Evolutionary conservation across 2,888 invertebrate species (phyloP).

Genomic region (Eupithecia dodoneata): DNA sequence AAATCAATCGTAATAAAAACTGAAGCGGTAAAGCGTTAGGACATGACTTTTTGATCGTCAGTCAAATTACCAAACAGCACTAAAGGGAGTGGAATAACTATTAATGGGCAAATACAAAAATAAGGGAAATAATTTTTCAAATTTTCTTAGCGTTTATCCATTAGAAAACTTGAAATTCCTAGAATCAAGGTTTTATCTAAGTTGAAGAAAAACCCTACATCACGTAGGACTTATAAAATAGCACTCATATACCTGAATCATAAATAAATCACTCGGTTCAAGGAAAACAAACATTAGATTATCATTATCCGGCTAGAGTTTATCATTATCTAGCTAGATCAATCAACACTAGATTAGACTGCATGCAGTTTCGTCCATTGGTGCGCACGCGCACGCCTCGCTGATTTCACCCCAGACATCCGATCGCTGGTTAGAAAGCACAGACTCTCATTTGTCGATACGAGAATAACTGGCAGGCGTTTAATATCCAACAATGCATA

Average conservation of each 20-base stretch:
- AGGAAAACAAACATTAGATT: not conserved
- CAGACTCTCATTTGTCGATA: constrained; percentile 73
- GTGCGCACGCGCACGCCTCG: constrained; percentile 41
- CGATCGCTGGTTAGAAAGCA: constrained; percentile 72
- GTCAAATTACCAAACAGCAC: no score
- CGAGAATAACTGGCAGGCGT: constrained; percentile 54
- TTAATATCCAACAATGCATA: constrained; percentile 47
- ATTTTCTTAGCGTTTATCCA: no score
- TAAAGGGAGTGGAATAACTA: no score
- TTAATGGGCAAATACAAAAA: no score
- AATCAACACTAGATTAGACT: constrained; percentile 13
- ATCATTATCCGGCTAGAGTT: constrained; percentile 2
- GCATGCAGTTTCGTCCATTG: constrained; percentile 23
- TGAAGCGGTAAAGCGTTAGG: no score
- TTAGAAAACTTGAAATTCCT: not conserved
- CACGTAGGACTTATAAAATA: not conserved
- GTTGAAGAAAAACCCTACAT: not conserved
- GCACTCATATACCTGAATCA: not conserved
- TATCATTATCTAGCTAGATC: not conserved
- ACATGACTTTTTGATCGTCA: no score
- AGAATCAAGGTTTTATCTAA: not conserved
- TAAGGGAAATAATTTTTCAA: no score
- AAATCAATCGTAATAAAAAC: no score
- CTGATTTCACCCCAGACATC: constrained; percentile 76
- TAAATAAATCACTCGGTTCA: not conserved